phyloP scores from a whole-genome alignment of 1,140 invertebrate species.

The Subanguina moxae region DNA sequence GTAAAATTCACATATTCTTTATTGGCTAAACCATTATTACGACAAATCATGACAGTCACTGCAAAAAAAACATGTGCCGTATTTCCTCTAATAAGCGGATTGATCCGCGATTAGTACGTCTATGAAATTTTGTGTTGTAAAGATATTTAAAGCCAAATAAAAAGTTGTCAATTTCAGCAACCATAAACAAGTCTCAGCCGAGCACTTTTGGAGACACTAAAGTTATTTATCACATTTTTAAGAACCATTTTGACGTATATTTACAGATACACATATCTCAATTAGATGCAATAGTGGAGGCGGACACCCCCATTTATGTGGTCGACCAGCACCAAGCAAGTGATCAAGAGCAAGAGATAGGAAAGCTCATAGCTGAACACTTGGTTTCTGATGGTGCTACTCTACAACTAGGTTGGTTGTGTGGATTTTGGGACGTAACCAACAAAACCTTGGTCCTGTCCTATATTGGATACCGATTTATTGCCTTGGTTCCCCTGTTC shows the following conservation, averaged over 20 bases:
- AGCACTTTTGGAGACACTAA: constrained; percentile 76
- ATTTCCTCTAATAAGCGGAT: no score
- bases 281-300: constrained; percentile 77
- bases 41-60: no score
- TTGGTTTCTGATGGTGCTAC: constrained; percentile 84
- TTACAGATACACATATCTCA: constrained; percentile 81
- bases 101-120: no score
- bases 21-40: no score
- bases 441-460: no score
- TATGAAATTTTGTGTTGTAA: no score
- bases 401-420: constrained; percentile 77
- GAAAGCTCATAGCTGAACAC: constrained; percentile 80
- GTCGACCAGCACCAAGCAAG: constrained; percentile 67
- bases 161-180: not conserved
- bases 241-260: constrained; percentile 9
- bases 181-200: constrained; percentile 79
- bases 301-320: constrained; percentile 61
- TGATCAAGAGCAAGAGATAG: constrained; percentile 72
- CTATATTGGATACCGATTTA: no score
- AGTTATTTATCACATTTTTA: constrained; percentile 18
- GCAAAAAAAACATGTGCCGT: no score
- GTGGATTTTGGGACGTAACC: no score
- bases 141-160: not conserved
- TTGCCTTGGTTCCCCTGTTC: no score
- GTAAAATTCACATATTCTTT: no score